Evolutionary conservation across 2,888 invertebrate species (phyloP).

Genomic region (Torymus tubicola): DNA sequence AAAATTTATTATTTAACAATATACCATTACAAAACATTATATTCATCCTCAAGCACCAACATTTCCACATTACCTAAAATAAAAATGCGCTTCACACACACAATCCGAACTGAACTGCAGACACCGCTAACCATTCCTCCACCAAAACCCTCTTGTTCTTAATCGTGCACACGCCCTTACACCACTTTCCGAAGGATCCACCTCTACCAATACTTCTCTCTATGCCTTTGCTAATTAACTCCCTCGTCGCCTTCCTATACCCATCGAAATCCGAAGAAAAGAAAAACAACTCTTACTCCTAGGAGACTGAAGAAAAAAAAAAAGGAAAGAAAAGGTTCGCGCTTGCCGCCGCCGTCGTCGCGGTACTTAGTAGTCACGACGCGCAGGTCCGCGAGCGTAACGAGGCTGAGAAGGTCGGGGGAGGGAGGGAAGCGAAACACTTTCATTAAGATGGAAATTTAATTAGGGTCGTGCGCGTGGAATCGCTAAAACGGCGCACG

Average conservation of each 20-base stretch:
- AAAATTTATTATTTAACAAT: too few relatives aligned
- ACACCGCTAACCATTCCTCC: too few relatives aligned
- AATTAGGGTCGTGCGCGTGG: constrained; percentile 59
- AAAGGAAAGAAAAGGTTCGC: background rate
- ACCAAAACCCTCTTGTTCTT: too few relatives aligned
- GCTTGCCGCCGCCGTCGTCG: background rate
- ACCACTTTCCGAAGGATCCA: too few relatives aligned
- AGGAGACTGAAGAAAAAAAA: background rate
- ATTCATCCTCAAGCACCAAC: too few relatives aligned
- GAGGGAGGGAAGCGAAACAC: constrained; percentile 49
- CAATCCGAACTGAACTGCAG: too few relatives aligned
- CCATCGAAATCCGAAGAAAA: background rate
- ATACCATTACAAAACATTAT: too few relatives aligned
- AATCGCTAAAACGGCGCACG: constrained; percentile 45
- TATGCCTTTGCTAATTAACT: too few relatives aligned
- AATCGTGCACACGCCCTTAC: too few relatives aligned
- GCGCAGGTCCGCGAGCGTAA: background rate
- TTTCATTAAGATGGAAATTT: constrained; percentile 64
- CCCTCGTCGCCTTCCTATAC: background rate
- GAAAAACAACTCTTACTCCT: background rate
- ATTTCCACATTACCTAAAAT: too few relatives aligned
- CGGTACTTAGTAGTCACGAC: background rate
- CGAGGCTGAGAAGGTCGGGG: background rate
- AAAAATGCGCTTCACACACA: too few relatives aligned
- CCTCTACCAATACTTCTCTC: too few relatives aligned